Percentiles rank a stretch among this genome's conserved stretches.
These are phyloP conservation scores for Phalacrocorax carbo DNA, from an alignment of 2,113 vertebrate genomes.

Conservation along the genomic window DNA sequence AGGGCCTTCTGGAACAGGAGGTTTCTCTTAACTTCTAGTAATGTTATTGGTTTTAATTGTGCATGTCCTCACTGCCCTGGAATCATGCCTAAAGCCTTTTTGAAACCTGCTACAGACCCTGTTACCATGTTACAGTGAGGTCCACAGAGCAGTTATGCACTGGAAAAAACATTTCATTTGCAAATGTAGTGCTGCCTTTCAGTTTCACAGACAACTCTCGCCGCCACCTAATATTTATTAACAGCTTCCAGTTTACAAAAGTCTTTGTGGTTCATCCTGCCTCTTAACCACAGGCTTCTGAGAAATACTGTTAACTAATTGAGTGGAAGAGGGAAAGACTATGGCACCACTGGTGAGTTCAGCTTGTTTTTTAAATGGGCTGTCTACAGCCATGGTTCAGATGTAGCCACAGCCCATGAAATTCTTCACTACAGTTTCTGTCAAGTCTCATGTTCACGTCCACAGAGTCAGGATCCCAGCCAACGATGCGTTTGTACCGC, in stretches of 20 bases:
- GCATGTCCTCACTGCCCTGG: neutral
- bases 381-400: neutral
- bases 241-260: neutral
- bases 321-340: neutral
- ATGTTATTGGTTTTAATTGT: neutral
- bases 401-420: neutral
- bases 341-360: neutral
- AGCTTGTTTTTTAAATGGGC: neutral
- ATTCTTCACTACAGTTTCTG: neutral
- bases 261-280: neutral
- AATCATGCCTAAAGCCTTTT: neutral
- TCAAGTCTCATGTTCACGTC: neutral
- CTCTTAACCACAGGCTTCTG: neutral
- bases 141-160: neutral
- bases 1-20: neutral
- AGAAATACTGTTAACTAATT: neutral
- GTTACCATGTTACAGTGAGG: neutral
- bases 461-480: neutral
- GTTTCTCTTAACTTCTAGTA: neutral
- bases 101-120: neutral
- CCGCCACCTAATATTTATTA: neutral
- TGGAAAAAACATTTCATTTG: neutral
- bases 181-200: neutral
- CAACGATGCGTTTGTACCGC: neutral
- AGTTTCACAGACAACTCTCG: neutral